A percentile compares a stretch with the other conserved stretches of the same genome.
phyloP scores from a whole-genome alignment of 2,888 invertebrate species.

The Stenotaenia linearis region DNA sequence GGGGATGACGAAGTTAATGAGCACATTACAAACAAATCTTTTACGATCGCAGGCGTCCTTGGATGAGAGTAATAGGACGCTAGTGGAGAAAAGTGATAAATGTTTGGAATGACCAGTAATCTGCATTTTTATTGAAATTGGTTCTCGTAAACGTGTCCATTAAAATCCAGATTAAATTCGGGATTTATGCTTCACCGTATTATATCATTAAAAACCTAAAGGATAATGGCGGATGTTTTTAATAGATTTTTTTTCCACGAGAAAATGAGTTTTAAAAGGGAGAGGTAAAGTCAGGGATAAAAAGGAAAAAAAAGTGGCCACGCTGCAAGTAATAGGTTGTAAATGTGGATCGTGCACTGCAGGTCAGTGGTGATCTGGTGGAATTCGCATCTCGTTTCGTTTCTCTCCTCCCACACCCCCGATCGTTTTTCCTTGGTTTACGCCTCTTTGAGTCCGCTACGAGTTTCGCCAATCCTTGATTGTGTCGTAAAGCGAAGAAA shows the following conservation, averaged over 20 bases:
- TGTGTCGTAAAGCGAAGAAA: constrained; percentile 28
- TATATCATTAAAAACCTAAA: constrained; percentile 24
- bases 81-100: constrained; percentile 30
- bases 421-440: constrained; percentile 15
- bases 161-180: constrained; percentile 32
- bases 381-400: not conserved
- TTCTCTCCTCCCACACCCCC: not conserved
- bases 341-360: constrained; percentile 17
- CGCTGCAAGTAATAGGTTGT: constrained; percentile 21
- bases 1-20: constrained; percentile 17
- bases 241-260: constrained; percentile 13
- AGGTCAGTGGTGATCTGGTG: constrained; percentile 8
- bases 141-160: constrained; percentile 30
- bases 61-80: constrained; percentile 28
- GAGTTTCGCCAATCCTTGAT: constrained; percentile 21
- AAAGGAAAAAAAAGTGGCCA: constrained; percentile 10
- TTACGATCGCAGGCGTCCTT: constrained; percentile 14
- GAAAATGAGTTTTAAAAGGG: constrained; percentile 26
- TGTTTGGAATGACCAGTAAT: constrained; percentile 31
- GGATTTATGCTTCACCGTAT: constrained; percentile 30
- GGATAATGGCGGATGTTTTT: constrained; percentile 21
- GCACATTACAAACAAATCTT: constrained; percentile 24
- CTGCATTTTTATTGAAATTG: constrained; percentile 33
- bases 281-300: constrained; percentile 2
- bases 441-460: constrained; percentile 26